Evolutionary conservation across 2,888 invertebrate species (phyloP).

Genomic region (Synergus gifuensis): DNA sequence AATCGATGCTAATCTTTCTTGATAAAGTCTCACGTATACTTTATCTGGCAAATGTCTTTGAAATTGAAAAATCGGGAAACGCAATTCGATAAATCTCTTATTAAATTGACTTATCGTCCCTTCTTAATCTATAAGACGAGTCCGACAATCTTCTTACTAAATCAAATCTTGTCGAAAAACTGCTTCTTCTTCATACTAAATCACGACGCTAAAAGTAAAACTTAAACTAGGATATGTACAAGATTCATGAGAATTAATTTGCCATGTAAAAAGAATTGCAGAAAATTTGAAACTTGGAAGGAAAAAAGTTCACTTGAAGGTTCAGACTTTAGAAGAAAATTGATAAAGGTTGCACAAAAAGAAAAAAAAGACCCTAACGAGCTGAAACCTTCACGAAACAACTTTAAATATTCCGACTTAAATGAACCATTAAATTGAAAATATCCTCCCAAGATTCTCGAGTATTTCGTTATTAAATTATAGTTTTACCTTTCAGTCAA

Average conservation of each 20-base stretch:
- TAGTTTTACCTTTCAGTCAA: background rate
- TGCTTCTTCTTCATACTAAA: background rate
- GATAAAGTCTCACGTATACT: conserved; percentile 24
- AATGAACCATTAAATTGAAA: conserved; percentile 3
- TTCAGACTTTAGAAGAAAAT: background rate
- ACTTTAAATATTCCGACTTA: background rate
- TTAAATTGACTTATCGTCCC: conserved; percentile 16
- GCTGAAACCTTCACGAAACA: background rate
- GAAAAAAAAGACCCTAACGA: background rate
- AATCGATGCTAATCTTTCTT: conserved; percentile 16
- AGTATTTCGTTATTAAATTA: background rate
- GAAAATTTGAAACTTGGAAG: background rate
- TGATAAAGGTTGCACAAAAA: background rate
- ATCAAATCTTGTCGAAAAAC: conserved; percentile 9
- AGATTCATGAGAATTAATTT: background rate
- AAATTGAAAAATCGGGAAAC: conserved; percentile 32
- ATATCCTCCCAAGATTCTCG: background rate
- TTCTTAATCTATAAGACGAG: background rate
- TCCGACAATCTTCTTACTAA: conserved; percentile 24
- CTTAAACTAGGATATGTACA: background rate
- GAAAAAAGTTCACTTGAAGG: background rate
- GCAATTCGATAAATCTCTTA: conserved; percentile 34
- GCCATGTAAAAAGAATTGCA: background rate
- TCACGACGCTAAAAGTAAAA: background rate
- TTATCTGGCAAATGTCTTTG: background rate